phyloP scores from a whole-genome alignment of 2,113 vertebrate genomes.

The Leucopternis melanops region DNA sequence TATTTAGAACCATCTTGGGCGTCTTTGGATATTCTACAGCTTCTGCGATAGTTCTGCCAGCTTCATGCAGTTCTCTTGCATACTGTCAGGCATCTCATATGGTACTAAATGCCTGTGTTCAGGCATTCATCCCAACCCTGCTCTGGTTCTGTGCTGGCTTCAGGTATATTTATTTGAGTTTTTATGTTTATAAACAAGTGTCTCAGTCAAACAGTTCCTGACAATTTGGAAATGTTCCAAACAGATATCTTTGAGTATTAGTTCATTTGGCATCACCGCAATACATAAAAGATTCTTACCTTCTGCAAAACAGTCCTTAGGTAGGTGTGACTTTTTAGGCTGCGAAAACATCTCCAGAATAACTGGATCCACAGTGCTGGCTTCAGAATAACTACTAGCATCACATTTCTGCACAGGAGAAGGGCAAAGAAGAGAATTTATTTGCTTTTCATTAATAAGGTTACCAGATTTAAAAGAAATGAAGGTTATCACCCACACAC shows the following conservation, averaged over 20 bases:
- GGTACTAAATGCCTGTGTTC: neutral
- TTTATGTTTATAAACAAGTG: neutral
- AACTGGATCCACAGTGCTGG: constrained; percentile 84
- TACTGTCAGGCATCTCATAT: neutral
- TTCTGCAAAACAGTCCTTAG: constrained; percentile 83
- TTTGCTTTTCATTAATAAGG: neutral
- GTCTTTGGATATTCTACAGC: neutral
- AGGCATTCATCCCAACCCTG: neutral
- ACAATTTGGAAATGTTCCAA: neutral
- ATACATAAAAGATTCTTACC: constrained; percentile 60
- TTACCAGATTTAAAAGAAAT: neutral
- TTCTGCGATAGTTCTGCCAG: neutral
- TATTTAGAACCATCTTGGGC: neutral
- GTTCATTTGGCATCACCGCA: neutral
- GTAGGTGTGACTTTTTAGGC: constrained; percentile 69
- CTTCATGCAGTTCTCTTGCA: neutral
- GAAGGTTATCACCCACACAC: accelerated
- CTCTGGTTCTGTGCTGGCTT: neutral
- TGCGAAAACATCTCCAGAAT: constrained; percentile 52
- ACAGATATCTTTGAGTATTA: neutral
- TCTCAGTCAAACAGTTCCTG: neutral
- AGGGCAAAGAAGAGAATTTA: neutral
- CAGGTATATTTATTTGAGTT: neutral
- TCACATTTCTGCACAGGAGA: constrained; percentile 67
- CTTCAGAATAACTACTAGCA: constrained; percentile 76